Percentiles rank a stretch among this genome's conserved stretches.
Evolutionary conservation across 2,888 invertebrate species (phyloP).

Genomic region (Perdita meconis): DNA sequence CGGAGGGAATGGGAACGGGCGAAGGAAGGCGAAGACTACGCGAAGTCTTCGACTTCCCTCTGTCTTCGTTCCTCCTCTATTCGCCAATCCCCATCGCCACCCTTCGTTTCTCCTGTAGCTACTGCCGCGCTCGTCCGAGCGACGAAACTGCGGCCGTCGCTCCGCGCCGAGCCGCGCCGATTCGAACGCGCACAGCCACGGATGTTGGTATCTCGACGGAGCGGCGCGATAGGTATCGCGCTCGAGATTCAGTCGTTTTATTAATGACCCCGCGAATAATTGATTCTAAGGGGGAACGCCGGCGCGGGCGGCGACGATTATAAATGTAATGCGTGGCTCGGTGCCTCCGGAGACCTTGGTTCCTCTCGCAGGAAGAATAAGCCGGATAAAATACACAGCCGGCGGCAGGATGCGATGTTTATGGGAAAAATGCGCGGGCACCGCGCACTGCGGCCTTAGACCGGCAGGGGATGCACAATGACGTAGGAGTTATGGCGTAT

Average conservation of each 20-base stretch:
- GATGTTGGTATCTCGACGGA: slow-evolving; percentile 21
- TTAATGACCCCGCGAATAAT: slow-evolving; percentile 60
- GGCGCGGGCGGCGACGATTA: slow-evolving; percentile 42
- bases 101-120: not conserved
- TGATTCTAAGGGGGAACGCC: slow-evolving; percentile 55
- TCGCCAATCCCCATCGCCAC: slow-evolving; percentile 10
- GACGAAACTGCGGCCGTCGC: slow-evolving; percentile 52
- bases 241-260: slow-evolving; percentile 51
- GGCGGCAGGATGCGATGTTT: slow-evolving; percentile 41
- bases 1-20: slow-evolving; percentile 50
- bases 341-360: slow-evolving; percentile 15
- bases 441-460: slow-evolving; percentile 37
- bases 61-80: slow-evolving; percentile 30
- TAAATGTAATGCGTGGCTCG: slow-evolving; percentile 54
- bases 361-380: slow-evolving; percentile 33
- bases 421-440: slow-evolving; percentile 37
- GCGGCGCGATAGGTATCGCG: slow-evolving; percentile 55
- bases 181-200: slow-evolving; percentile 36
- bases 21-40: slow-evolving; percentile 60
- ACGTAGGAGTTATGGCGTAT: slow-evolving; percentile 56
- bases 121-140: slow-evolving; percentile 35
- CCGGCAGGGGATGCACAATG: slow-evolving; percentile 48
- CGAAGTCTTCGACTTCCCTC: slow-evolving; percentile 52
- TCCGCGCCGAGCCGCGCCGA: too few relatives aligned
- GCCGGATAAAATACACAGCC: slow-evolving; percentile 54